Evolutionary conservation across 2,797 vertebrate genomes (phyloP), one percentile per base, ranked within the genome.

Genomic region (Smutsia gigantea): DNA sequence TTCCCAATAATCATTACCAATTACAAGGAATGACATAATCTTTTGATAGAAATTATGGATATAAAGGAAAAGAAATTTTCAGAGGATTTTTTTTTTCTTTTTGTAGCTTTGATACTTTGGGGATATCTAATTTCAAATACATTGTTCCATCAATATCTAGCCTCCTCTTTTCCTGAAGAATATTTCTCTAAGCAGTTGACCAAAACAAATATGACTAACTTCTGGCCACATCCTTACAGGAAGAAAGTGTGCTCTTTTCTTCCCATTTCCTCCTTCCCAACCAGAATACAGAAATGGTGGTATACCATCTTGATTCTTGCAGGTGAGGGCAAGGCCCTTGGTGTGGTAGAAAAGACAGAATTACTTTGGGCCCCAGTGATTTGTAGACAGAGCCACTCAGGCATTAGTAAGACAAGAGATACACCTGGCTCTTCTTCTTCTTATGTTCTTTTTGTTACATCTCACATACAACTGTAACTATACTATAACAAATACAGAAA

Each of bases 401-500:
- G 37, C 7, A 46, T 71, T 59, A 49, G 18, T 29, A 17, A 88
- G 19, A 81, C 3, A 29, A 29, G 42, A 95, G 39, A 78, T 6
- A 66, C 21, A 34, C 14, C 12, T 7, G 64, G 90, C 37, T 86
- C 51, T 88, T 14, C 1, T 39, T 5, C 49, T 72, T 59, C 37
- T 78, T 63, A 31, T 49, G 37, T 25, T n/a, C 71, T 31, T 94
- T 90, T 49, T 55, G 12, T 29, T 95, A 27, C 75, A 17, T 95
- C 90, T 93, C 29, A 81, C 39, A n/a, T 34, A 94, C 19, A 69
- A 18, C 7, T 42, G 9, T 68, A 81, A 14, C 61, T 77, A 77
- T 42, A 85, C 46, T 78, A 19, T 68, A 53, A 90, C 8, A 83
- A 34, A 84, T 69, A 84, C 82, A 97, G 66, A 12, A 71, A 34